phyloP scores from a whole-genome alignment of 2,113 vertebrate species.

The Myxocyprinus asiaticus region DNA sequence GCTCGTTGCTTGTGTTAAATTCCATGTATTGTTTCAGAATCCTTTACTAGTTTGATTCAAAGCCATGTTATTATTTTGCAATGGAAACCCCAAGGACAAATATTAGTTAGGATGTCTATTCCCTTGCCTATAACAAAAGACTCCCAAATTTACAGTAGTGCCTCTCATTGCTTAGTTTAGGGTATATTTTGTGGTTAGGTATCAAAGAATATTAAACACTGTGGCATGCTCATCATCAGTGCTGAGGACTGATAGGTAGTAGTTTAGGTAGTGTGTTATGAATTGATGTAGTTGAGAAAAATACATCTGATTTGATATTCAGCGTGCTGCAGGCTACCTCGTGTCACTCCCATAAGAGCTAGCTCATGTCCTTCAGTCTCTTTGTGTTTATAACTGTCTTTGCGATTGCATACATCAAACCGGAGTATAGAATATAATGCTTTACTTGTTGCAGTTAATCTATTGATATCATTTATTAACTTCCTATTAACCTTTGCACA shows the following conservation, averaged over 20 bases:
- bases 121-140: not conserved
- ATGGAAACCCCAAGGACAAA: no score
- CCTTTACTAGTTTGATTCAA: no score
- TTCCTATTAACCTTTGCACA: no score
- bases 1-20: no score
- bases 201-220: slow-evolving; percentile 1
- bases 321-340: slow-evolving; percentile 12
- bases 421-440: no score
- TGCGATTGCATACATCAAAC: no score
- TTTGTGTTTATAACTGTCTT: not conserved
- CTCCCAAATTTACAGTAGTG: not conserved
- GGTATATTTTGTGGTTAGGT: not conserved
- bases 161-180: not conserved
- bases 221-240: not conserved
- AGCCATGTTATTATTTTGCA: no score
- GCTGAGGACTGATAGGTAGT: not conserved
- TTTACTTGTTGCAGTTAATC: no score
- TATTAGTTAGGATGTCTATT: no score
- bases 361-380: not conserved
- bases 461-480: no score
- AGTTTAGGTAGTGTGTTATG: not conserved
- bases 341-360: not conserved
- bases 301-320: not conserved
- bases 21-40: no score
- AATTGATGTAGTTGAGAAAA: not conserved